Percentiles rank a stretch among this genome's conserved stretches.
These are phyloP conservation scores for Zoroaster sp. DNA, from an alignment of 53 echinoderm and acorn worm species.

Conservation along the genomic window DNA sequence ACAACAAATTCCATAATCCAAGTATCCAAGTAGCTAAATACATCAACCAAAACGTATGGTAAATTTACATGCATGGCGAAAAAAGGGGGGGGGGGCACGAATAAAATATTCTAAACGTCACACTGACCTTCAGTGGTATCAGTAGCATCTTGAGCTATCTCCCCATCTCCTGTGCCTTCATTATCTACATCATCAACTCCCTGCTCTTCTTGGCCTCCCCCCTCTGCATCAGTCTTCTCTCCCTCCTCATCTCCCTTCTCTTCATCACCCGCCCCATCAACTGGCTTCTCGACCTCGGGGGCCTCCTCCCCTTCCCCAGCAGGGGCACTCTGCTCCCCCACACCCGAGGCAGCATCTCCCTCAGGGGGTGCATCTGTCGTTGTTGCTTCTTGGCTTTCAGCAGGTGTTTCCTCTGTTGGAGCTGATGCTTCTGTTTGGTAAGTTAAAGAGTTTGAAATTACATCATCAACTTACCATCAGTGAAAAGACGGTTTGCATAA, in stretches of 20 bases:
- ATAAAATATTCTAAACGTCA: background rate
- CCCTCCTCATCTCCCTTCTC: slow-evolving; percentile 26
- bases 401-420: slow-evolving; percentile 30
- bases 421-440: background rate
- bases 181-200: background rate
- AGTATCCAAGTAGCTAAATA: too few species aligned
- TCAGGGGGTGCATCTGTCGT: slow-evolving; percentile 24
- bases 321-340: slow-evolving; percentile 15
- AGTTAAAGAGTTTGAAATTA: too few species aligned
- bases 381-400: slow-evolving; percentile 41
- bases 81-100: background rate
- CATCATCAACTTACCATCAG: too few species aligned
- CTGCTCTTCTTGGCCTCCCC: slow-evolving; percentile 32
- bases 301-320: slow-evolving; percentile 20
- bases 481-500: too few species aligned
- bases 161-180: slow-evolving; percentile 20
- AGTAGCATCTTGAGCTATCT: background rate
- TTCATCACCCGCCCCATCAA: background rate
- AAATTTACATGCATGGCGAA: too few species aligned
- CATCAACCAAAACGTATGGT: too few species aligned
- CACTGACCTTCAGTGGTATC: slow-evolving; percentile 42
- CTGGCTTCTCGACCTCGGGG: slow-evolving; percentile 1
- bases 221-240: background rate
- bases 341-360: slow-evolving; percentile 37
- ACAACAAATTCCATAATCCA: too few species aligned